Conservation (phyloP, 2,888 invertebrate genomes). For the Actias luna region DNA sequence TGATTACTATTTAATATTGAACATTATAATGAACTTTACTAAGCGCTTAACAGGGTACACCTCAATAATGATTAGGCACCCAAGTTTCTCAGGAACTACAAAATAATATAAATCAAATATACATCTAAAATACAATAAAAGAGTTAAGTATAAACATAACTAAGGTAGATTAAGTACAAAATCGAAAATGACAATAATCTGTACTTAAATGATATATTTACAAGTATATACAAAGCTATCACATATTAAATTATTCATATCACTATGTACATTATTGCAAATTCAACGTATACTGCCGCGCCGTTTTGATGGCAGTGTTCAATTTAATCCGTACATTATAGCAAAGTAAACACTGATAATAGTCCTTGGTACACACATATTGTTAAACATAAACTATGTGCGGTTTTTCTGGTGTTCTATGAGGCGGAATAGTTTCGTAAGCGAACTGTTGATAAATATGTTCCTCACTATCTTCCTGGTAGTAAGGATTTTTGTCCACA, state of each 20-base stretch:
- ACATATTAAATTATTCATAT: slow-evolving; percentile 78
- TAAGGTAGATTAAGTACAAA: slow-evolving; percentile 64
- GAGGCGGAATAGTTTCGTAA: slow-evolving; percentile 78
- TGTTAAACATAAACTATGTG: slow-evolving; percentile 83
- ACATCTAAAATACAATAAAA: slow-evolving; percentile 44
- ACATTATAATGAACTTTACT: slow-evolving; percentile 57
- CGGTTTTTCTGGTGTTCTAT: slow-evolving; percentile 79
- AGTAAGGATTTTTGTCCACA: slow-evolving; percentile 75
- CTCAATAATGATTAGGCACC: slow-evolving; percentile 49
- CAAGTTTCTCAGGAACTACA: slow-evolving; percentile 64
- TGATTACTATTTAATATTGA: slow-evolving; percentile 55
- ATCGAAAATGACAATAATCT: slow-evolving; percentile 61
- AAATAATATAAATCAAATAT: slow-evolving; percentile 55
- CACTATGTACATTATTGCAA: slow-evolving; percentile 81
- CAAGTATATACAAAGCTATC: slow-evolving; percentile 80
- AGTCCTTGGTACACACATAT: slow-evolving; percentile 68
- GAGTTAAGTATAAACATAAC: slow-evolving; percentile 21
- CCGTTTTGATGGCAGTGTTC: slow-evolving; percentile 56
- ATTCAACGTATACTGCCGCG: slow-evolving; percentile 59
- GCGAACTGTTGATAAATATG: slow-evolving; percentile 80
- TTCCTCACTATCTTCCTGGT: slow-evolving; percentile 75
- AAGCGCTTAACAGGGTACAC: slow-evolving; percentile 46
- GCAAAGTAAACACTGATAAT: slow-evolving; percentile 64
- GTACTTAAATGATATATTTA: slow-evolving; percentile 70
- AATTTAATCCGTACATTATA: slow-evolving; percentile 53